A percentile compares a stretch with the other conserved stretches of the same genome.
These are phyloP conservation scores for Acanthisitta chloris DNA, from an alignment of 2,113 vertebrate species.

Conservation along the genomic window DNA sequence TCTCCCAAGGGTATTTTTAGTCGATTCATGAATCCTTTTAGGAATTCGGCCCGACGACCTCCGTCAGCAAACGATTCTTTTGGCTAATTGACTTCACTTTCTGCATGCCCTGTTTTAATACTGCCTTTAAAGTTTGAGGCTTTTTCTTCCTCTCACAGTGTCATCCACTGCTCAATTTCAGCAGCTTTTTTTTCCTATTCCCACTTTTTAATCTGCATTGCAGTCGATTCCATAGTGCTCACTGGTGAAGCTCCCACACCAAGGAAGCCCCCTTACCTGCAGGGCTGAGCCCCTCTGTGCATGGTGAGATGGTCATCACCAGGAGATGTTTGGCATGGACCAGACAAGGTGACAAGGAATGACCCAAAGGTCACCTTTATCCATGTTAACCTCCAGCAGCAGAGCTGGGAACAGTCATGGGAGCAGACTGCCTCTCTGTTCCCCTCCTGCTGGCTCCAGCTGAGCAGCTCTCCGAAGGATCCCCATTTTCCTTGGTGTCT, in stretches of 20 bases:
- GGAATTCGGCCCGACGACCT: slow-evolving; percentile 43
- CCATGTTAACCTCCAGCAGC: background rate
- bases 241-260: fast-evolving
- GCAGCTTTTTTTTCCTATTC: background rate
- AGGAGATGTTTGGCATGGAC: background rate
- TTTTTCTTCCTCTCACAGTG: slow-evolving; percentile 9
- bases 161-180: background rate
- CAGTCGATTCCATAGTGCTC: fast-evolving
- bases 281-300: background rate
- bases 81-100: slow-evolving; percentile 66
- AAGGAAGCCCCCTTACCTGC: background rate
- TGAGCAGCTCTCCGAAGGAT: background rate
- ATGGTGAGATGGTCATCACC: background rate
- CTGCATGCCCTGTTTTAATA: slow-evolving; percentile 32
- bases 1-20: slow-evolving; percentile 59
- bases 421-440: background rate
- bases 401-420: background rate
- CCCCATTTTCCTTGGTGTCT: background rate
- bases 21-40: slow-evolving; percentile 57
- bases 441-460: background rate
- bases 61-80: slow-evolving; percentile 43
- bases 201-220: background rate
- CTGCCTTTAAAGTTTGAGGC: slow-evolving; percentile 44
- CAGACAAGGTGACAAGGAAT: background rate
- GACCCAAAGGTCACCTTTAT: background rate